Evolutionary conservation across 2,888 invertebrate species (phyloP).

Genomic region (Erebia ligea): DNA sequence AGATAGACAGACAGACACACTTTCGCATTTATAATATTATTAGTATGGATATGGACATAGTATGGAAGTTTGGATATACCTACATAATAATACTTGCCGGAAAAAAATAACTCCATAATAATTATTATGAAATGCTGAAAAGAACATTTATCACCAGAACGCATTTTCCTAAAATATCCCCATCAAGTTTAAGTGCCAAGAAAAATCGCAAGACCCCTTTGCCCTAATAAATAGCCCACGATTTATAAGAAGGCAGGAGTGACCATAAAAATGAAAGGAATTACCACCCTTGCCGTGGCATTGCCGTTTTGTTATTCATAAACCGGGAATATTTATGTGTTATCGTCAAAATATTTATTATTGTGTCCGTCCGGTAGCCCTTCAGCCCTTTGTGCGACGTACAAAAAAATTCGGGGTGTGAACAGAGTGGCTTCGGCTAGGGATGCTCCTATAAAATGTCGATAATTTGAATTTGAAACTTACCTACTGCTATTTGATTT

Average conservation of each 20-base stretch:
- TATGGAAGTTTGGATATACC: no score
- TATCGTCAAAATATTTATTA: conserved; percentile 84
- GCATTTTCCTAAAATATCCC: conserved; percentile 25
- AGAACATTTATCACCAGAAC: background rate
- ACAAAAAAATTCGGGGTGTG: conserved; percentile 76
- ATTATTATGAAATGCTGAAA: background rate
- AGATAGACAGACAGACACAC: no score
- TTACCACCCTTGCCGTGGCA: conserved; percentile 70
- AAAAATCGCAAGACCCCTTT: conserved; percentile 58
- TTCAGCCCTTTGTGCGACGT: conserved; percentile 76
- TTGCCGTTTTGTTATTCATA: conserved; percentile 79
- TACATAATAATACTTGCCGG: no score
- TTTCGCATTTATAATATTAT: no score
- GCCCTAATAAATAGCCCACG: conserved; percentile 70
- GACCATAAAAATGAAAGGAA: conserved; percentile 74
- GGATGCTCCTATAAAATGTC: conserved; percentile 47
- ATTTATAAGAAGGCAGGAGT: conserved; percentile 73
- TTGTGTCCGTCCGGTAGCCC: conserved; percentile 75
- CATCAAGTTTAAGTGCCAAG: conserved; percentile 28
- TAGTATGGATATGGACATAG: no score
- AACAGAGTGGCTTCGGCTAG: conserved; percentile 57
- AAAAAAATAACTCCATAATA: background rate
- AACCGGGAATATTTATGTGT: conserved; percentile 80
- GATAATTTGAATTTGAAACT: conserved; percentile 26
- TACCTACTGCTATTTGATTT: no score